A percentile compares a stretch with the other conserved stretches of the same genome.
Evolutionary conservation across 2,113 vertebrate genomes (phyloP).

Genomic region (Epinephelus moara): DNA sequence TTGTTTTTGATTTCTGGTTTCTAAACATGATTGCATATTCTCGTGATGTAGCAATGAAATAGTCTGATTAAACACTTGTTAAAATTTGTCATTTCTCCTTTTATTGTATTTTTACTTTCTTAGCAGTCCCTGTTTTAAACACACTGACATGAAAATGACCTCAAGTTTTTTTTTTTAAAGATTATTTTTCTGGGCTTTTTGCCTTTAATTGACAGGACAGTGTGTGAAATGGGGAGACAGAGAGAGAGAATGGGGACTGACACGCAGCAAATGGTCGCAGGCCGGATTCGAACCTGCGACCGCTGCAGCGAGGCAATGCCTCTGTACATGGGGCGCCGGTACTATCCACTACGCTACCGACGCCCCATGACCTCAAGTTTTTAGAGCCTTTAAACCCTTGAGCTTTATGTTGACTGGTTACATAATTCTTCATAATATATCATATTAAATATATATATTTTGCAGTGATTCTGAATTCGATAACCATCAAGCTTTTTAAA

Average conservation of each 20-base stretch:
- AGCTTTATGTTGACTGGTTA: neutral
- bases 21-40: constrained; percentile 21
- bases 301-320: no score
- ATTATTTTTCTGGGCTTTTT: no score
- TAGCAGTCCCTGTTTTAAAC: neutral
- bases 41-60: constrained; percentile 12
- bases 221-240: no score
- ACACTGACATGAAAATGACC: neutral
- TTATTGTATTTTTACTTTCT: neutral
- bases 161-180: no score
- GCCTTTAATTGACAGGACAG: no score
- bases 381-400: neutral
- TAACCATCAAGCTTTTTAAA: neutral
- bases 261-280: no score
- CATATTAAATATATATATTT: no score
- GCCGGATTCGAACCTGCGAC: no score
- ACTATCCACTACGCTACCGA: no score
- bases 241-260: no score
- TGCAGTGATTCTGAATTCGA: neutral
- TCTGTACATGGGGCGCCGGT: no score
- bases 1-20: constrained; percentile 32
- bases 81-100: constrained; percentile 21
- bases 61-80: constrained; percentile 62
- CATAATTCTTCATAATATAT: neutral
- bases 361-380: neutral